Evolutionary conservation across 2,797 vertebrate species (phyloP).

Genomic region (Lithobates sylvaticus): DNA sequence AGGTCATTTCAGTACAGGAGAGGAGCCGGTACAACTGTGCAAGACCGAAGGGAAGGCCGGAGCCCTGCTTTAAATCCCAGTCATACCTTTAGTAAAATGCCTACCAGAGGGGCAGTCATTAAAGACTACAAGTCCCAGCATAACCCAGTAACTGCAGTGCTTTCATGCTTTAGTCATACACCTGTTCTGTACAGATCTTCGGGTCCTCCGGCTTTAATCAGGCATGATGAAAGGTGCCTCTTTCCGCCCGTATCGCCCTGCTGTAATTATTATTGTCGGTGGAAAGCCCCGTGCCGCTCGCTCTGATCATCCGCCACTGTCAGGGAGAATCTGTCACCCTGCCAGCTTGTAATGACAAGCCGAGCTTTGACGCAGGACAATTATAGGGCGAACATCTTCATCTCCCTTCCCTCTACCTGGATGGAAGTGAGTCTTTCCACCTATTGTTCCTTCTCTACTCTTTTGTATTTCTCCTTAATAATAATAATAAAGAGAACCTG

Average conservation of each 20-base stretch:
- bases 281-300: constrained; percentile 29
- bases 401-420: not conserved
- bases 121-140: too few species aligned
- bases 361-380: not conserved
- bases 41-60: too few species aligned
- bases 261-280: constrained; percentile 39
- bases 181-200: not conserved
- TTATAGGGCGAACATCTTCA: constrained; percentile 17
- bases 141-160: too few species aligned
- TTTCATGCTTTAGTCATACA: not conserved
- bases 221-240: constrained; percentile 2
- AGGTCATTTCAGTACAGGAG: too few species aligned
- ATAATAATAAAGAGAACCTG: too few species aligned
- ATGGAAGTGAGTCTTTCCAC: not conserved
- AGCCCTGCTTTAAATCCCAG: too few species aligned
- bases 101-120: too few species aligned
- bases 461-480: too few species aligned
- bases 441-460: too few species aligned
- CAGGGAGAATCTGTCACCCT: constrained; percentile 36
- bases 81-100: too few species aligned
- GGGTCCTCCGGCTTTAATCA: not conserved
- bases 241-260: not conserved
- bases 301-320: constrained; percentile 31
- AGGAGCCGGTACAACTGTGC: too few species aligned
- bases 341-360: constrained; percentile 45